Evolutionary conservation across 2,888 invertebrate genomes (phyloP), one percentile per base, ranked within the genome.

Genomic region (Limnephilus auricula): DNA sequence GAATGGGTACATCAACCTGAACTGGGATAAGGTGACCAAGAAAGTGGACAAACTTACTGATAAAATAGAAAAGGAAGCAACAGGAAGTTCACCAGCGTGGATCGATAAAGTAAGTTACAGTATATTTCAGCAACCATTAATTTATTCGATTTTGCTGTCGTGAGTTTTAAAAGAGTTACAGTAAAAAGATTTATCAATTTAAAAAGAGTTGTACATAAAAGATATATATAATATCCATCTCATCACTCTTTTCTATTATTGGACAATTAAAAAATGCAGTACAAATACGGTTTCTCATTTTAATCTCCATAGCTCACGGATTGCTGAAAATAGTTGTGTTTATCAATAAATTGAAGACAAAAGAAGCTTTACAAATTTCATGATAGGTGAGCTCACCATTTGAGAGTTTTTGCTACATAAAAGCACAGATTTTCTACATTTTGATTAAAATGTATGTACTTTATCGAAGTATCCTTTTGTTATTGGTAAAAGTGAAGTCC

Each of bases 1-100:
- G 94, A 98, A 98, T 94, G 99, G 99, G 30, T 98, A 98, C 94
- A 97, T 99, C 92, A 98, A 98, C 94, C 97, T 98, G 92, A 98
- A 99, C 95, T 99, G 99, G 99, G 97, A 97, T 93, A 98, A 98
- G 95, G 96, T 99, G 32, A 97, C 97, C 93, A 97, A 97, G 94
- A 98, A 98, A 94, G 97, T 98, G 40, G 98, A 98, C 93, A 97
- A 97, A 95, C 97, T 98, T 25, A 96, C 97, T 90, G 98, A 98
- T 94, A 97, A 97, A 95, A 97, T 99, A 91, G 98, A 98, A 94
- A 97, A 98, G 94, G 97, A 97, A 94, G 96, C 98, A 65, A 97
- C 97, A 87, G 98, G 98, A 79, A 97, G 97, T 94, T 97, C 97
- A 89, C 97, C 98, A 25, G 97, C 97, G 94, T 97, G 98, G 96